phyloP scores from a whole-genome alignment of 1,140 invertebrate genomes.

The Trypoxylus dichotomus region DNA sequence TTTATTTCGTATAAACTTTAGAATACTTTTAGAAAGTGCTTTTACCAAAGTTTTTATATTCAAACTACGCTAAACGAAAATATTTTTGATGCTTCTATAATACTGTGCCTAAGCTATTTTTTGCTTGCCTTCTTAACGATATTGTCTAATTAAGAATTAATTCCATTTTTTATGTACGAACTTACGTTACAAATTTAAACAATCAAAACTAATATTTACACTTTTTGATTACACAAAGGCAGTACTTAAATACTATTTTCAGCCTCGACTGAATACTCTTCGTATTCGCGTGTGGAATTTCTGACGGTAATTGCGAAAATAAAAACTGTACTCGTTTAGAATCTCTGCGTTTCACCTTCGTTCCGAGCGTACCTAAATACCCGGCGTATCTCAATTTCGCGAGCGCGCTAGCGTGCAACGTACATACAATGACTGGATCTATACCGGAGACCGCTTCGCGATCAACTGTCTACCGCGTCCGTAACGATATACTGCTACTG shows the following conservation, averaged over 20 bases:
- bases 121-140: no score
- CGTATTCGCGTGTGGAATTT: neutral
- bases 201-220: neutral
- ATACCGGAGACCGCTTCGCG: neutral
- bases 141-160: neutral
- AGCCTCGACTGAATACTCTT: neutral
- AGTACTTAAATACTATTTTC: neutral
- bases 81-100: no score
- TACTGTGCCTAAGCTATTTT: no score
- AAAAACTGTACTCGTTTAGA: neutral
- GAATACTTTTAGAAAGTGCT: no score
- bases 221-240: neutral
- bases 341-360: neutral
- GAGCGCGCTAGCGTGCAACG: neutral
- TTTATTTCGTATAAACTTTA: no score
- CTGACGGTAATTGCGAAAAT: neutral
- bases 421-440: neutral
- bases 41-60: no score
- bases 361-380: neutral
- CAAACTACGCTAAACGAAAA: no score
- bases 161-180: neutral
- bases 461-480: neutral
- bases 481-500: neutral
- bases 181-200: constrained; percentile 1
- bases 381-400: no score